Conservation (phyloP, 2,888 invertebrate genomes). For the Dicyrtomina minuta region DNA sequence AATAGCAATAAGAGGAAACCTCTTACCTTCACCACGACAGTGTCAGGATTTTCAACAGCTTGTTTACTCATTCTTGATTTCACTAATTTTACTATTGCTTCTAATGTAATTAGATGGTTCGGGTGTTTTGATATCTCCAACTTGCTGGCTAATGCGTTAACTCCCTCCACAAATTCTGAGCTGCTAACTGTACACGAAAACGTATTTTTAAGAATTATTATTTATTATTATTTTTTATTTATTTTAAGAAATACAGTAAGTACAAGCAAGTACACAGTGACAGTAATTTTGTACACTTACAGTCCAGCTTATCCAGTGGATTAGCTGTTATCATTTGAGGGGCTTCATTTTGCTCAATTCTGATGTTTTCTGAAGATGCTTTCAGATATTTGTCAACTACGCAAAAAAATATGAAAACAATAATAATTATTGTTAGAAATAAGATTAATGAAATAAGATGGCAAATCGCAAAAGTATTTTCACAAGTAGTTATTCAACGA, state of each 20-base stretch:
- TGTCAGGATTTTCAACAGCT: constrained; percentile 62
- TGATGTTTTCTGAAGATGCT: constrained; percentile 65
- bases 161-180: constrained; percentile 78
- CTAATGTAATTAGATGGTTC: constrained; percentile 73
- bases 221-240: neutral
- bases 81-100: constrained; percentile 68
- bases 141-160: constrained; percentile 74
- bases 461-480: too few species aligned
- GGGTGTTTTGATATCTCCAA: constrained; percentile 79
- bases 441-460: neutral
- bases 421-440: neutral
- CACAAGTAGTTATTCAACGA: neutral
- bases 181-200: constrained; percentile 67
- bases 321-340: constrained; percentile 78
- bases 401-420: constrained; percentile 33
- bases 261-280: too few species aligned
- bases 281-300: constrained; percentile 63
- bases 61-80: constrained; percentile 63
- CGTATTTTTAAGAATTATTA: constrained; percentile 1
- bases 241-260: too few species aligned
- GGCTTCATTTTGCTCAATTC: constrained; percentile 62
- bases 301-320: constrained; percentile 81
- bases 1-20: too few species aligned
- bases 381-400: constrained; percentile 68
- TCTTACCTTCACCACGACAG: constrained; percentile 59